These are phyloP conservation scores for Torymus texanus DNA, from an alignment of 2,888 invertebrate species.

Conservation along the genomic window DNA sequence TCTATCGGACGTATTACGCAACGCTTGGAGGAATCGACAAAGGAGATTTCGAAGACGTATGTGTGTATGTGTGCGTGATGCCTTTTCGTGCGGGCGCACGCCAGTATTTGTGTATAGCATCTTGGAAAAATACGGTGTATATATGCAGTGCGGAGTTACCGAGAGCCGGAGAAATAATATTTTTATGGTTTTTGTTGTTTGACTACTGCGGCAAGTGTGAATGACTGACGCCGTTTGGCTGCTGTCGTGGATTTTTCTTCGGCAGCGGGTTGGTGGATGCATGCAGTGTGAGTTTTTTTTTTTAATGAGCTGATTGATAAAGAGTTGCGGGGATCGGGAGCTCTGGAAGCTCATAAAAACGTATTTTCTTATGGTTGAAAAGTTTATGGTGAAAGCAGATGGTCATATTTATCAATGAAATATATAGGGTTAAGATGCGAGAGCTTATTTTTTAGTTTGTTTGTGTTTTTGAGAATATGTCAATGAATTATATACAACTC, in stretches of 20 bases:
- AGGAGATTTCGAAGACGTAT: slow-evolving; percentile 17
- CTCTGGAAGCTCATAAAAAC: slow-evolving; percentile 15
- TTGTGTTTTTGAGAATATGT: no score
- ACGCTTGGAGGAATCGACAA: slow-evolving; percentile 15
- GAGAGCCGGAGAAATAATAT: slow-evolving; percentile 35
- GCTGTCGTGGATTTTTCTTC: no score
- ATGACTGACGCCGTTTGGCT: no score
- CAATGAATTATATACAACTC: no score
- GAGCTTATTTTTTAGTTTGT: no score
- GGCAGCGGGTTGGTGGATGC: no score
- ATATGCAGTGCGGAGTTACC: not conserved
- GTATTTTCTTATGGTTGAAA: not conserved
- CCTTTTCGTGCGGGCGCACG: not conserved
- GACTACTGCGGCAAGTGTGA: no score
- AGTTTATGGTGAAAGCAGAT: not conserved
- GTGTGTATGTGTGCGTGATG: not conserved
- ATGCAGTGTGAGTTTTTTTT: no score
- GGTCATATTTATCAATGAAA: not conserved
- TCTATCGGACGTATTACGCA: not conserved
- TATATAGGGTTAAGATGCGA: no score
- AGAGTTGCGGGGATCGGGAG: not conserved
- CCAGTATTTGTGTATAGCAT: slow-evolving; percentile 36
- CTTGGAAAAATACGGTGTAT: slow-evolving; percentile 44
- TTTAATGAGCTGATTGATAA: no score
- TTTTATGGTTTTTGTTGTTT: slow-evolving; percentile 35